phyloP scores from a whole-genome alignment of 2,888 invertebrate genomes.

The Eristalis pertinax region DNA sequence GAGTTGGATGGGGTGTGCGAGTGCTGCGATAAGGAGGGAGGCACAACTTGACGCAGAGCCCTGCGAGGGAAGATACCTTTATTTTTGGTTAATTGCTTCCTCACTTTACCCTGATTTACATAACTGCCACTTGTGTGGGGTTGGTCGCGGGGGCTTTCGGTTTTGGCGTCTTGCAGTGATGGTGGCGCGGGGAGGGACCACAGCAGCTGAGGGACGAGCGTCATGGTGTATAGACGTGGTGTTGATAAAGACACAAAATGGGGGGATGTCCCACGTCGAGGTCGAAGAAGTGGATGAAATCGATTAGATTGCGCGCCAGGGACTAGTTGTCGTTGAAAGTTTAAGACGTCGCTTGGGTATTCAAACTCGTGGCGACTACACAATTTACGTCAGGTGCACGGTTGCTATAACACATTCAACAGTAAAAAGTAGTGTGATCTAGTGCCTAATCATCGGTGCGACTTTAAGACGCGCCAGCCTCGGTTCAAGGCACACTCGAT shows the following conservation, averaged over 20 bases:
- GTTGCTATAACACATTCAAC: no score
- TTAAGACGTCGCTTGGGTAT: neutral
- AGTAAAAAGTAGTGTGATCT: no score
- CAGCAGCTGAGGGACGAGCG: neutral
- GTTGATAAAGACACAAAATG: neutral
- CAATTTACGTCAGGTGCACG: neutral
- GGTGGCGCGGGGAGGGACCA: neutral
- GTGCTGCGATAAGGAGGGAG: constrained; percentile 18
- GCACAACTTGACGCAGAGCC: constrained; percentile 3
- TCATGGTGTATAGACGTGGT: neutral
- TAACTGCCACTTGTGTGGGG: constrained; percentile 10
- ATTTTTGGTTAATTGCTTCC: constrained; percentile 38
- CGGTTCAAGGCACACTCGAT: no score
- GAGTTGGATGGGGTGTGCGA: neutral
- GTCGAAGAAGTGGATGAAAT: neutral
- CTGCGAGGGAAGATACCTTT: constrained; percentile 13
- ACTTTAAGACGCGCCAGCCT: no score
- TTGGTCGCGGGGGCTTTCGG: neutral
- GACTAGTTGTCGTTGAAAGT: neutral
- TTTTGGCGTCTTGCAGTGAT: neutral
- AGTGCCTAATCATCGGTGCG: no score
- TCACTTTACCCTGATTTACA: constrained; percentile 35
- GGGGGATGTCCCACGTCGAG: neutral
- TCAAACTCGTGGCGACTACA: neutral
- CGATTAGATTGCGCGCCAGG: neutral